Evolutionary conservation across 2,797 vertebrate genomes (phyloP), one percentile per base, ranked within the genome.

Genomic region (Toxotes lorentzi): DNA sequence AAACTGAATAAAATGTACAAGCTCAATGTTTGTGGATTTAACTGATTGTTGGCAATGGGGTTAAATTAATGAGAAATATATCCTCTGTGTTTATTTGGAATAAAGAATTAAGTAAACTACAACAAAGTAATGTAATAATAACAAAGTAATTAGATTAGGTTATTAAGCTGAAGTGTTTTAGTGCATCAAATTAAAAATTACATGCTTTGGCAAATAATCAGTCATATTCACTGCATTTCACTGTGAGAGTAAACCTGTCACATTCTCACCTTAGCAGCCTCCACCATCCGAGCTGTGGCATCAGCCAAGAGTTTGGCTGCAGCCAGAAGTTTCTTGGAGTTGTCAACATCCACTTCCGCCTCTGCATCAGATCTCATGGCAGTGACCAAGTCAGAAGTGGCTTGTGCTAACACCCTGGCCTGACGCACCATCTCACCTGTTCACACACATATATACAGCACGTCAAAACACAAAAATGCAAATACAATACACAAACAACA

Each of bases 391-490:
- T 99, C 98, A 0, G 98, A 99, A 1, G 98, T 99, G 19, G 98
- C 98, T 84, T 99, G 97, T 27, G 98, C 98, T 70, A 99, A 93
- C 3, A 99, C 98, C 19, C 98, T 89, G 14, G 98, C 98, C 94
- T 99, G 98, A n/a, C 98, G 96, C 4, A 99, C 98, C 98, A 99
- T 99, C 82, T 99, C 98, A 78, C 98, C 98, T 99, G 81, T 13
- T 87, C 50, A 84, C 32, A 80, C 35, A 68, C 30, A 74, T 3
- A 32, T 27, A 60, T 27, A 59, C 7, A 69, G 12, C 10, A 13
- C 0, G 5, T 73, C 10, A 72, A 34, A 5, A 30, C 12, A 73
- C 5, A 30, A 51, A 71, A 53, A 30, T 30, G 54, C 13, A 57
- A 12, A 58, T 10, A 1, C 4, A 0, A 17, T 56, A 9, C 16